Evolutionary conservation across 2,113 vertebrate species (phyloP), one percentile per base, ranked within the genome.

Genomic region (Mugil cephalus): DNA sequence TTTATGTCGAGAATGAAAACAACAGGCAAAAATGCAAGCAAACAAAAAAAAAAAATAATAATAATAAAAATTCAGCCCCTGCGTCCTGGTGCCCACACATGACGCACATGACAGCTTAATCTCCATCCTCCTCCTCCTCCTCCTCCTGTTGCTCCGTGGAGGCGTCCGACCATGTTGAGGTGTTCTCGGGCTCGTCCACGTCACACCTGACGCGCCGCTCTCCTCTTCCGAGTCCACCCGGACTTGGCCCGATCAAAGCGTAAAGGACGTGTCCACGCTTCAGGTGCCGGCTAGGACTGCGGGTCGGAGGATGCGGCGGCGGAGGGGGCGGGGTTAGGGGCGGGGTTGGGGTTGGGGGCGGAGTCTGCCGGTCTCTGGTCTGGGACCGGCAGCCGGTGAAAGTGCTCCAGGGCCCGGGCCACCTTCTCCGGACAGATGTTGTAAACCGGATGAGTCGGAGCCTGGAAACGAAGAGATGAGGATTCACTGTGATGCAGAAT

Each of bases 401-500:
- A 99, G 74, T 97, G 78, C 80, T 95, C 90, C 70, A 96, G 88
- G 0, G 97, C 98, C 42, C 85, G 90, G 66, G 93, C 93, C 77
- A 99, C 97, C 86, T 96, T 99, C 61, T 97, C 96, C 0, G 98
- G 98, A 43, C 93, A 89, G 15, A 99, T 97, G 89, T 99, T 99
- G 94, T 99, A 99, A 35, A 99, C 96, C 0, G 98, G 97, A 83
- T 99, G 97, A 0, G 96, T 99, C 15, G 96, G 93, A 56, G 95
- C 96, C 98, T 99, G 86, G 11, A 53, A 47, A 35, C 18, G 0
- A 56, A 66, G 78, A 12, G 0, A 9, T 61, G 42, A 36, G 40
- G 5, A 50, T 30, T 30, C 24, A 30, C n/a, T n/a, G n/a, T n/a
- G n/a, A n/a, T n/a, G n/a, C n/a, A n/a, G n/a, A n/a, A n/a, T n/a